These are phyloP conservation scores for Casuarius casuarius DNA, from an alignment of 2,113 vertebrate genomes.

Conservation along the genomic window DNA sequence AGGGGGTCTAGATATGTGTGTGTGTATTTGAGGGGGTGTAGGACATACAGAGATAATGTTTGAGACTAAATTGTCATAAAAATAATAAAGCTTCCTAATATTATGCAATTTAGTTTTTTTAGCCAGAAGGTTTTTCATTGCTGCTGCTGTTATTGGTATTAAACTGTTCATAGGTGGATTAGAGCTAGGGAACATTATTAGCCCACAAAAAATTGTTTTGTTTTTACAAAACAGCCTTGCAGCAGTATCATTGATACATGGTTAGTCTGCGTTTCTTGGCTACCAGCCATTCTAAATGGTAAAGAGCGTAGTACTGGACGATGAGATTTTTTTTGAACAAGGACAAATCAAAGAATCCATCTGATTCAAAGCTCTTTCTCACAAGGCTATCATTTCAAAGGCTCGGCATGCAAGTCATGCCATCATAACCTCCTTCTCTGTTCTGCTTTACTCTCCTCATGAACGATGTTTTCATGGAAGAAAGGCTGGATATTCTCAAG, in stretches of 20 bases:
- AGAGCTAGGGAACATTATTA: neutral
- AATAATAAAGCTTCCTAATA: neutral
- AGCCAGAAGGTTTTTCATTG: neutral
- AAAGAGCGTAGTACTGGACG: neutral
- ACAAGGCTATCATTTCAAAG: slow-evolving; percentile 38
- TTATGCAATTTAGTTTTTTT: neutral
- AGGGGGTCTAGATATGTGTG: neutral
- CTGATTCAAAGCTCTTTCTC: slow-evolving; percentile 53
- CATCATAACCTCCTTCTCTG: neutral
- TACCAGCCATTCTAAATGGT: slow-evolving; percentile 2
- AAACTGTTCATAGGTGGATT: neutral
- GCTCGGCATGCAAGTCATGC: neutral
- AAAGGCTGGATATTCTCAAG: neutral
- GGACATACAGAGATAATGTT: neutral
- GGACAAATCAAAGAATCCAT: slow-evolving; percentile 31
- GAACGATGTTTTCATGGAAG: slow-evolving; percentile 2
- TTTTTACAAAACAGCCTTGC: neutral
- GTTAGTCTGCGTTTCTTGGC: slow-evolving; percentile 3
- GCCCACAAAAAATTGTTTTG: neutral
- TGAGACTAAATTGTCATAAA: neutral
- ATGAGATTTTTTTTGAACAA: neutral
- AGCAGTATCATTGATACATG: neutral
- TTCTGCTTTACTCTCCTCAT: slow-evolving; percentile 31
- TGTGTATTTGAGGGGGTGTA: neutral
- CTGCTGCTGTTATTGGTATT: neutral